phyloP scores from a whole-genome alignment of 2,888 invertebrate genomes.

The Shargacucullia verbasci region DNA sequence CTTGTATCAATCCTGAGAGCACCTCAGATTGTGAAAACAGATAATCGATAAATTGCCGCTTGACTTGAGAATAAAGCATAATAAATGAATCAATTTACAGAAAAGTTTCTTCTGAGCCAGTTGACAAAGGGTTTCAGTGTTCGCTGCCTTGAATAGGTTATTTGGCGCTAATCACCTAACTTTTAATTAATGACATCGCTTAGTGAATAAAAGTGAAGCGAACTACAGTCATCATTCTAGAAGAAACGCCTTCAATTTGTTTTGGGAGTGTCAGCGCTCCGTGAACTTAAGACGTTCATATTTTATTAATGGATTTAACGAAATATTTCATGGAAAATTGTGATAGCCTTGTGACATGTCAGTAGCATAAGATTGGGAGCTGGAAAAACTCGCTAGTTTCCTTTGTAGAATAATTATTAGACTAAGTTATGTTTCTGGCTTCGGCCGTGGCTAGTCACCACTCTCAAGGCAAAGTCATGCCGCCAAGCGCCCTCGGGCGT shows the following conservation, averaged over 20 bases:
- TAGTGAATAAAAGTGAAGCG: conserved; percentile 70
- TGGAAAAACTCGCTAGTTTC: too few relatives aligned
- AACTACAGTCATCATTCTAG: conserved; percentile 54
- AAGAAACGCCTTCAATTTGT: conserved; percentile 40
- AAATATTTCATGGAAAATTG: too few relatives aligned
- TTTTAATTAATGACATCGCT: conserved; percentile 79
- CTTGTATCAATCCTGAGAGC: neutral
- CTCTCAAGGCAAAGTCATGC: too few relatives aligned
- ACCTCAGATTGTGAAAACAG: conserved; percentile 43
- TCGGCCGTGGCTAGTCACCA: too few relatives aligned
- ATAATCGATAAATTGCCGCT: conserved; percentile 67
- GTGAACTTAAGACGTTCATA: conserved; percentile 14
- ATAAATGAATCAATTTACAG: conserved; percentile 73
- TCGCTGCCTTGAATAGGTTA: conserved; percentile 68
- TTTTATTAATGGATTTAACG: conserved; percentile 6
- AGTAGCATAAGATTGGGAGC: too few relatives aligned
- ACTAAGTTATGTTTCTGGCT: too few relatives aligned
- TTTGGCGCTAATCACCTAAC: conserved; percentile 79
- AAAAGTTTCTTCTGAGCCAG: conserved; percentile 62
- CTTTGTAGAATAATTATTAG: too few relatives aligned
- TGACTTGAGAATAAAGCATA: conserved; percentile 64
- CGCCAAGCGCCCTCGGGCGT: too few relatives aligned
- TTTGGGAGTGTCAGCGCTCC: conserved; percentile 21
- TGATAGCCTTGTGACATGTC: too few relatives aligned
- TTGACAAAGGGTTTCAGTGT: conserved; percentile 70